Evolutionary conservation across 2,797 vertebrate species (phyloP).

Genomic region (Schizopygopsis malacanthus): DNA sequence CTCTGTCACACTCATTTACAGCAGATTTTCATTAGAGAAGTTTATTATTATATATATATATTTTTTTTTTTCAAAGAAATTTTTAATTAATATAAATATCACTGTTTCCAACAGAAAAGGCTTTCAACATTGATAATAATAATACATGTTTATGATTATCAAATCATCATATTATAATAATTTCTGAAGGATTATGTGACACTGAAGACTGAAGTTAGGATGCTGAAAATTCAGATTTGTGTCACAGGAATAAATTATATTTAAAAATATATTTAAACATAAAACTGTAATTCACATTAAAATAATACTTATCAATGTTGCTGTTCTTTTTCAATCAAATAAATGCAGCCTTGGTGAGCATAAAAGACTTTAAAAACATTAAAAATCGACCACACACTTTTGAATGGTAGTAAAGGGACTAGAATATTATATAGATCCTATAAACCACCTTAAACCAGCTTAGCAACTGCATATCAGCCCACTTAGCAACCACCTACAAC

Average conservation of each 20-base stretch:
- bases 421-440: not conserved
- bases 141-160: not conserved
- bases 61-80: too few relatives aligned
- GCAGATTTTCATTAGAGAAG: conserved; percentile 21
- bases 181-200: not conserved
- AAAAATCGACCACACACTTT: not conserved
- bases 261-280: not conserved
- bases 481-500: not conserved
- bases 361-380: not conserved
- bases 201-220: not conserved
- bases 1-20: conserved; percentile 29
- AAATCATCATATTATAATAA: not conserved
- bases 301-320: not conserved
- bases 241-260: not conserved
- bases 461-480: not conserved
- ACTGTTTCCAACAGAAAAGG: not conserved
- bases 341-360: not conserved
- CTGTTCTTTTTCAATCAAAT: not conserved
- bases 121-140: not conserved
- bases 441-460: not conserved
- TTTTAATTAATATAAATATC: not conserved
- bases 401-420: not conserved
- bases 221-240: not conserved
- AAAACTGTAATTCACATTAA: too few relatives aligned
- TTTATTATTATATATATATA: too few relatives aligned